Evolutionary conservation across 2,888 invertebrate genomes (phyloP).

Genomic region (Dicranocentrus wangi): DNA sequence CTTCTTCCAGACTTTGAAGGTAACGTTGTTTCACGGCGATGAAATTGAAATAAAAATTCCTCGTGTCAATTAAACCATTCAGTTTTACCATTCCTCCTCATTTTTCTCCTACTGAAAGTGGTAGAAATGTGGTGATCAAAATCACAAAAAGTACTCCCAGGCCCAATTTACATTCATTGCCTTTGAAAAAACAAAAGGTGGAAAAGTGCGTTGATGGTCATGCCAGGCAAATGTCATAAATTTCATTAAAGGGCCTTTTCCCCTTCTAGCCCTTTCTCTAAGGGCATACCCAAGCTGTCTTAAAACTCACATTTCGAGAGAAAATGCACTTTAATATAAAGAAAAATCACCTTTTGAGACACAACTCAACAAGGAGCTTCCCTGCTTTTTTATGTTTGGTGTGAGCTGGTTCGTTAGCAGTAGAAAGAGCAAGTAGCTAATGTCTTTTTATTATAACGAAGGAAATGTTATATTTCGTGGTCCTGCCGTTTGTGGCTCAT

Average conservation of each 20-base stretch:
- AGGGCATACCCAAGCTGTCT: neutral
- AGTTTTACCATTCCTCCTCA: conserved; percentile 29
- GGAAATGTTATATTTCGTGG: conserved; percentile 61
- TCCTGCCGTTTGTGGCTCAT: conserved; percentile 63
- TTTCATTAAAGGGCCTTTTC: conserved; percentile 57
- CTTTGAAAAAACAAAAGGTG: conserved; percentile 25
- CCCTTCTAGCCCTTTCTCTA: conserved; percentile 9
- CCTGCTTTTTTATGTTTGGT: conserved; percentile 16
- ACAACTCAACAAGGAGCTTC: neutral
- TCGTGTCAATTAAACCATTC: conserved; percentile 53
- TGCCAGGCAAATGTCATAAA: conserved; percentile 48
- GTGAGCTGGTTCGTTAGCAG: conserved; percentile 57
- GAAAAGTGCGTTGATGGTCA: conserved; percentile 20
- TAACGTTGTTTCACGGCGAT: neutral
- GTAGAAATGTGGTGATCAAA: conserved; percentile 25
- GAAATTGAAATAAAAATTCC: conserved; percentile 60
- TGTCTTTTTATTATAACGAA: conserved; percentile 32
- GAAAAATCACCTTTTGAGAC: neutral
- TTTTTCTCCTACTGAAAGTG: conserved; percentile 6
- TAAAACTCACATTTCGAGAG: conserved; percentile 8
- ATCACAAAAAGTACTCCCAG: conserved; percentile 38
- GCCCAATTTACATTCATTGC: conserved; percentile 44
- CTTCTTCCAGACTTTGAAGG: neutral
- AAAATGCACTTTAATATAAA: neutral
- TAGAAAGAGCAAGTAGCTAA: conserved; percentile 2